These are phyloP conservation scores for Acipenser ruthenus DNA, from an alignment of 2,797 vertebrate species.

Conservation along the genomic window DNA sequence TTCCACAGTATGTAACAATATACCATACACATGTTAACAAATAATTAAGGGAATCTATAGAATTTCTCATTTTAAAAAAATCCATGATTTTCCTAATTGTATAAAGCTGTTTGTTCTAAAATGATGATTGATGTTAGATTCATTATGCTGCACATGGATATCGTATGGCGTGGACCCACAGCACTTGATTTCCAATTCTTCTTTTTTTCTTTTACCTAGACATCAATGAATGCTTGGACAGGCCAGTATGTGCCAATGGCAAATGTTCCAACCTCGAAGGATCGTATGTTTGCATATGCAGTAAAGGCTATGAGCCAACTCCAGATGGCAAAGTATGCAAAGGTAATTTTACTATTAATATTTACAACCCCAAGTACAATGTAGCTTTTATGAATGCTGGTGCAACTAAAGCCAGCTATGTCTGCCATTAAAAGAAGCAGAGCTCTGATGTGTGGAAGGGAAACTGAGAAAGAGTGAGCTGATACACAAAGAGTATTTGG, in stretches of 20 bases:
- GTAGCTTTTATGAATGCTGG: conserved; percentile 8
- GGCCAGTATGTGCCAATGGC: conserved; percentile 49
- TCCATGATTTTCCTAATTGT: conserved; percentile 6
- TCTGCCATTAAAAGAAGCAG: background rate
- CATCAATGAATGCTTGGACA: conserved; percentile 58
- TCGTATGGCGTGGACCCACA: background rate
- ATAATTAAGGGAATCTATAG: background rate
- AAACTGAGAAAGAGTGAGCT: too few species aligned
- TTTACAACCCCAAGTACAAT: background rate
- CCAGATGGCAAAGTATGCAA: conserved; percentile 52
- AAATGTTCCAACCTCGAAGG: conserved; percentile 60
- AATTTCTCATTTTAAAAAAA: background rate
- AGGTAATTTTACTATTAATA: conserved; percentile 37
- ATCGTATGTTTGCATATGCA: conserved; percentile 55
- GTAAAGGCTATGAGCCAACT: conserved; percentile 46
- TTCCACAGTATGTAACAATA: background rate
- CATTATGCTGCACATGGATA: background rate
- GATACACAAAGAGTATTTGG: too few species aligned
- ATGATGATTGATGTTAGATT: background rate
- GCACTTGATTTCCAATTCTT: conserved; percentile 8
- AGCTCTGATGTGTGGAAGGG: background rate
- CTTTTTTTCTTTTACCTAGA: conserved; percentile 36
- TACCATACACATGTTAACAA: background rate
- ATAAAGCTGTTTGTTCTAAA: background rate
- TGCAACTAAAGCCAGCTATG: conserved; percentile 2